Conservation (phyloP, 2,797 vertebrate genomes). For the Pogoniulus pusillus region DNA sequence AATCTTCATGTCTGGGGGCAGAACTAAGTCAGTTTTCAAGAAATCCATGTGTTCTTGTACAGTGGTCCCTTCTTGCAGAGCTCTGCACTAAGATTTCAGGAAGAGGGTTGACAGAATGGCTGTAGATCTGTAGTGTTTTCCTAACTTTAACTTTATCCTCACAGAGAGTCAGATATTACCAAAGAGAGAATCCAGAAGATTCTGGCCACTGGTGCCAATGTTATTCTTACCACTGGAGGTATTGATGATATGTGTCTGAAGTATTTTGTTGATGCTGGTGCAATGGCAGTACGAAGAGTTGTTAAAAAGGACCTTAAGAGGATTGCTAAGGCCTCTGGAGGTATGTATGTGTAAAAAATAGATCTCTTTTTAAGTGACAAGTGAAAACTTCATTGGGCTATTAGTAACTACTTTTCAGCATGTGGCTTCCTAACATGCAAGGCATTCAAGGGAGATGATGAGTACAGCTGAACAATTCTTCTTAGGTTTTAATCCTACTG, state of each 20-base stretch:
- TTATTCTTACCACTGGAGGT: conserved; percentile 92
- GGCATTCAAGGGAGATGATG: neutral
- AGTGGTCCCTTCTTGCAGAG: neutral
- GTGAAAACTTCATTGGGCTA: neutral
- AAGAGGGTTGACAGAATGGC: neutral
- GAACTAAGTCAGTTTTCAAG: neutral
- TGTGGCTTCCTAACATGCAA: neutral
- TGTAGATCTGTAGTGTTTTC: neutral
- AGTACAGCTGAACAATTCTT: neutral
- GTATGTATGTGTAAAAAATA: conserved; percentile 63
- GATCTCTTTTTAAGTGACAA: neutral
- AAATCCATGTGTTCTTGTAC: neutral
- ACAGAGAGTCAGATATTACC: conserved; percentile 95
- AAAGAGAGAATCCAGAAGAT: conserved; percentile 98
- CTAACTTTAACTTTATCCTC: neutral
- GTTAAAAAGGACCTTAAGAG: conserved; percentile 94
- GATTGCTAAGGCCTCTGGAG: conserved; percentile 95
- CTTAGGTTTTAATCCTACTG: neutral
- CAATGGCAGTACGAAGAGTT: conserved; percentile 95
- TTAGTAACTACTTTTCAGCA: neutral
- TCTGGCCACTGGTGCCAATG: conserved; percentile 90
- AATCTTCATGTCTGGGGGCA: neutral
- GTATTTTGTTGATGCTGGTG: conserved; percentile 94
- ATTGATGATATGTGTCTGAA: conserved; percentile 99
- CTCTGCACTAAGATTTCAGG: neutral